Evolutionary conservation across 2,113 vertebrate genomes (phyloP).

Genomic region (Cavia aperea): DNA sequence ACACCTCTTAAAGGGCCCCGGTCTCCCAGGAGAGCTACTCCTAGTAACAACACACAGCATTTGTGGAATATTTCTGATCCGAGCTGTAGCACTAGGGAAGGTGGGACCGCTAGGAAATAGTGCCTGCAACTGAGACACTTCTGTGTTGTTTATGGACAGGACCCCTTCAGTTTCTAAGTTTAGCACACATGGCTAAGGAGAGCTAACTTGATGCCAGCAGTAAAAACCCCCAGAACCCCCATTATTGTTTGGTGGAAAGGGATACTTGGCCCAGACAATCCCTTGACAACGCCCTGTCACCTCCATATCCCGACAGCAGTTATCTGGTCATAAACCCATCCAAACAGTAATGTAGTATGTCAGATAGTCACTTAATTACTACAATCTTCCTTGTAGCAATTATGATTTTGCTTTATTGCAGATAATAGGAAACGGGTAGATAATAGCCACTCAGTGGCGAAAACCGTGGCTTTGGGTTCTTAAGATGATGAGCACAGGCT

Average conservation of each 20-base stretch:
- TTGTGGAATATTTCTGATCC: background rate
- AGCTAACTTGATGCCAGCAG: slow-evolving; percentile 60
- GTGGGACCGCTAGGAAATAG: background rate
- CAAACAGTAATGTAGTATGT: slow-evolving; percentile 66
- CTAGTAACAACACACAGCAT: background rate
- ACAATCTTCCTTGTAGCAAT: slow-evolving; percentile 71
- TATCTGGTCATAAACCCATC: slow-evolving; percentile 68
- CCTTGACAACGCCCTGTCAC: slow-evolving; percentile 27
- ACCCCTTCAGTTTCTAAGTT: slow-evolving; percentile 28
- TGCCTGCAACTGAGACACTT: background rate
- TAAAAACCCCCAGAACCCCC: slow-evolving; percentile 63
- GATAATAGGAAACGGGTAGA: slow-evolving; percentile 70
- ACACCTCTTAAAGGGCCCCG: background rate
- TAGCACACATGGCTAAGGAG: slow-evolving; percentile 50
- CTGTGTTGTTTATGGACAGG: background rate
- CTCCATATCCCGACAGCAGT: slow-evolving; percentile 55
- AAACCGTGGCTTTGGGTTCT: slow-evolving; percentile 43
- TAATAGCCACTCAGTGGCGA: slow-evolving; percentile 64
- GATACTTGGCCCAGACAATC: slow-evolving; percentile 61
- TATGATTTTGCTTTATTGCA: slow-evolving; percentile 74
- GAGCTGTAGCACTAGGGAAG: background rate
- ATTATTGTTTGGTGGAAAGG: slow-evolving; percentile 28
- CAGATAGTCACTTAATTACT: slow-evolving; percentile 74
- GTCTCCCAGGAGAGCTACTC: no score
- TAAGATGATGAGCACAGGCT: slow-evolving; percentile 27